Percentiles rank a stretch among this genome's conserved stretches.
These are phyloP conservation scores for Ascaphus truei DNA, from an alignment of 2,113 vertebrate species.

Conservation along the genomic window DNA sequence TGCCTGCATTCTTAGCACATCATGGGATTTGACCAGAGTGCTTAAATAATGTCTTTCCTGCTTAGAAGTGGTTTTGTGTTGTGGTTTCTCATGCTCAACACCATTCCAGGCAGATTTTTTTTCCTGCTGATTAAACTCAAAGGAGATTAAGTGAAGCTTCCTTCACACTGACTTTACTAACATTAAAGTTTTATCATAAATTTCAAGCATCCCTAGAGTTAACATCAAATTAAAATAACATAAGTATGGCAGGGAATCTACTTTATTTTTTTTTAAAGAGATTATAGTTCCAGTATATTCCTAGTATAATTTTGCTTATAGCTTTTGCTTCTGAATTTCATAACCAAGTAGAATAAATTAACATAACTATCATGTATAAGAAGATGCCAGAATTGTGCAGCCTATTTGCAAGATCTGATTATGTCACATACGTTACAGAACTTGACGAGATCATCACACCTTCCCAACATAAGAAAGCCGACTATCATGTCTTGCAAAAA, in stretches of 20 bases:
- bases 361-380: too few relatives aligned
- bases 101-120: slow-evolving; percentile 1
- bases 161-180: slow-evolving; percentile 59
- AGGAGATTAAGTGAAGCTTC: slow-evolving; percentile 48
- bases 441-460: too few relatives aligned
- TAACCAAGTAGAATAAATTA: too few relatives aligned
- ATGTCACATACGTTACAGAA: too few relatives aligned
- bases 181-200: slow-evolving; percentile 59
- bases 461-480: too few relatives aligned
- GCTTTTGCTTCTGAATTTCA: too few relatives aligned
- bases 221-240: slow-evolving; percentile 61
- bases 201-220: slow-evolving; percentile 54
- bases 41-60: background rate
- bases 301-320: too few relatives aligned
- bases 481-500: too few relatives aligned
- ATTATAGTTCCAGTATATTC: background rate
- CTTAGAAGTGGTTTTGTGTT: background rate
- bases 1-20: too few relatives aligned
- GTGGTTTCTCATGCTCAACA: background rate
- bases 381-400: too few relatives aligned
- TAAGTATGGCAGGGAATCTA: slow-evolving; percentile 51
- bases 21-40: background rate
- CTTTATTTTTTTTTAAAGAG: background rate
- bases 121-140: slow-evolving; percentile 23
- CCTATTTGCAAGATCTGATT: too few relatives aligned